Evolutionary conservation across 2,113 vertebrate species (phyloP).

Genomic region (Corythornis madagascariensis): DNA sequence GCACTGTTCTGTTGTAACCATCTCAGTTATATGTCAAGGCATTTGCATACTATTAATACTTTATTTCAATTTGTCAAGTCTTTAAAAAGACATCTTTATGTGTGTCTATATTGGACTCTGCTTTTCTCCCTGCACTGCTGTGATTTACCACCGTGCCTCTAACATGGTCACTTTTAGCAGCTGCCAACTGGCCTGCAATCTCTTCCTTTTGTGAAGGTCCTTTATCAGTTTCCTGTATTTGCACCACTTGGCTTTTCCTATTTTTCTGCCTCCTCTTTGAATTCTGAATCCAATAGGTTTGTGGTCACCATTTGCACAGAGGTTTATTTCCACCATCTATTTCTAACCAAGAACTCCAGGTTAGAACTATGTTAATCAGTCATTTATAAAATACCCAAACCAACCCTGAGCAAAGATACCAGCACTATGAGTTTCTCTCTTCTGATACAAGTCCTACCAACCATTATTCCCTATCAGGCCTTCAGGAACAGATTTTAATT

Average conservation of each 20-base stretch:
- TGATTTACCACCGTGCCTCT: neutral
- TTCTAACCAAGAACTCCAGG: neutral
- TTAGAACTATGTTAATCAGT: neutral
- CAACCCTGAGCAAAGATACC: neutral
- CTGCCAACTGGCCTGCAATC: neutral
- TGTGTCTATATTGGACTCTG: neutral
- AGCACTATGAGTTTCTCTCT: neutral
- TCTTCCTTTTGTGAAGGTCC: neutral
- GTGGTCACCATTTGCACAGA: neutral
- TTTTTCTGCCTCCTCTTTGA: neutral
- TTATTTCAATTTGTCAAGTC: neutral
- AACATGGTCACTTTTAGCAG: neutral
- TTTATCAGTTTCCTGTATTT: neutral
- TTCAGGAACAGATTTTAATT: neutral
- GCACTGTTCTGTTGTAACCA: neutral
- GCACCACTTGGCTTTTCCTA: neutral
- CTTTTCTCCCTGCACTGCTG: neutral
- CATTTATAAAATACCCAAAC: neutral
- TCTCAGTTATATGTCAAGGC: neutral
- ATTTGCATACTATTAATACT: neutral
- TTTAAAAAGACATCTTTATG: neutral
- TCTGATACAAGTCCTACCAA: neutral
- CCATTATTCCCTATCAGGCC: neutral
- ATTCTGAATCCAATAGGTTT: neutral
- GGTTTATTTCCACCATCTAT: neutral